Percentiles rank a stretch among this genome's conserved stretches.
phyloP scores from a whole-genome alignment of 2,797 vertebrate species.

The Artibeus jamaicensis region DNA sequence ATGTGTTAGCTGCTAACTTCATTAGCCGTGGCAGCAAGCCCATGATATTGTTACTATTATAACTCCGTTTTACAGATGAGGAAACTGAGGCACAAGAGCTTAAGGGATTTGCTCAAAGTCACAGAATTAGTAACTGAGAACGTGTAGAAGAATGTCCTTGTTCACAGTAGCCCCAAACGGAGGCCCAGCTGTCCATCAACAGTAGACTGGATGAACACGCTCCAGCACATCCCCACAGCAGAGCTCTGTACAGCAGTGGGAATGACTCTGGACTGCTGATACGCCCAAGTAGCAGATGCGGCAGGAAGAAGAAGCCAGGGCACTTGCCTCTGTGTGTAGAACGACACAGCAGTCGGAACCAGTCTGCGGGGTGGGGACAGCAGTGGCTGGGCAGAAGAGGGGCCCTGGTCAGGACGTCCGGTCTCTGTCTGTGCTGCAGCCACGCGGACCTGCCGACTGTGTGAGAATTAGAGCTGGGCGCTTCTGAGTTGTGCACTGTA shows the following conservation, averaged over 20 bases:
- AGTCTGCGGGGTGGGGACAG: fast-evolving
- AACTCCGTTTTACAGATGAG: neutral
- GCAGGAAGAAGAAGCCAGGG: neutral
- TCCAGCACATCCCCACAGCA: neutral
- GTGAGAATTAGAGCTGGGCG: neutral
- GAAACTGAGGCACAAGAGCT: neutral
- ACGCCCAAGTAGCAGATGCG: too few species aligned
- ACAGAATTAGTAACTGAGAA: neutral
- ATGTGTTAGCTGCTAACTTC: neutral
- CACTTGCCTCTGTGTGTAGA: neutral
- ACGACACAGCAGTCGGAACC: neutral
- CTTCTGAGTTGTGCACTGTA: neutral
- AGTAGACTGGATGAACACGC: fast-evolving
- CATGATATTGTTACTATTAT: neutral
- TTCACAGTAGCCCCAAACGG: neutral
- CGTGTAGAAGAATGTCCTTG: neutral
- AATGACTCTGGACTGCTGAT: neutral
- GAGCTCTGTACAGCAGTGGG: fast-evolving
- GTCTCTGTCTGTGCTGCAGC: fast-evolving
- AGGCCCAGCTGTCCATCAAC: neutral
- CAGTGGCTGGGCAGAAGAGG: fast-evolving
- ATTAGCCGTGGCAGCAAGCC: neutral
- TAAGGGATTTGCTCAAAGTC: neutral
- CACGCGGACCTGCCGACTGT: neutral
- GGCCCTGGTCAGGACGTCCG: fast-evolving